These are phyloP conservation scores for Tapirus indicus DNA, from an alignment of 2,797 vertebrate genomes.

Conservation along the genomic window DNA sequence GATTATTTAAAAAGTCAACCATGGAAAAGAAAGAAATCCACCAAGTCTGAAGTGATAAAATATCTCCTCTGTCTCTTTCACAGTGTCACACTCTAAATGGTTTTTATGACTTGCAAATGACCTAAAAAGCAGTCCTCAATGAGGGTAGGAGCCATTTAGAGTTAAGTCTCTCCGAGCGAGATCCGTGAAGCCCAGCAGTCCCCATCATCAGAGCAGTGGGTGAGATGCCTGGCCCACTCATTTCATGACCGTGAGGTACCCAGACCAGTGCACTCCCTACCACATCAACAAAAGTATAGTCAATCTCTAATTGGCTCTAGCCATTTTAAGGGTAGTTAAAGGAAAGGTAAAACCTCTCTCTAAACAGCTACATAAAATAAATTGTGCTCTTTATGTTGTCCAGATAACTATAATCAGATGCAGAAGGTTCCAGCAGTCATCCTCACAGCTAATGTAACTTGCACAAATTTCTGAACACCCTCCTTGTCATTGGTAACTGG, in stretches of 20 bases:
- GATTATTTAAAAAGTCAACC: background rate
- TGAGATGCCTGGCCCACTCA: background rate
- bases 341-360: conserved; percentile 41
- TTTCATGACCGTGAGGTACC: background rate
- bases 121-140: background rate
- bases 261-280: background rate
- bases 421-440: conserved; percentile 64
- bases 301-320: conserved; percentile 52
- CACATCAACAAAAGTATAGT: background rate
- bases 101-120: background rate
- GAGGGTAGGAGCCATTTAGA: background rate
- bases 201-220: background rate
- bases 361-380: conserved; percentile 78
- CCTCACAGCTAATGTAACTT: conserved; percentile 24
- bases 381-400: conserved; percentile 69
- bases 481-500: conserved; percentile 61
- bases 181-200: background rate
- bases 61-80: background rate
- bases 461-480: conserved; percentile 70
- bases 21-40: background rate
- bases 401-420: conserved; percentile 68
- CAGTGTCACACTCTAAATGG: background rate
- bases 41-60: background rate
- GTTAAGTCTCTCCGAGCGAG: background rate
- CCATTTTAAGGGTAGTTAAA: conserved; percentile 44